Conservation (phyloP, 2,888 invertebrate genomes). For the Omphaloscelis lunosa region DNA sequence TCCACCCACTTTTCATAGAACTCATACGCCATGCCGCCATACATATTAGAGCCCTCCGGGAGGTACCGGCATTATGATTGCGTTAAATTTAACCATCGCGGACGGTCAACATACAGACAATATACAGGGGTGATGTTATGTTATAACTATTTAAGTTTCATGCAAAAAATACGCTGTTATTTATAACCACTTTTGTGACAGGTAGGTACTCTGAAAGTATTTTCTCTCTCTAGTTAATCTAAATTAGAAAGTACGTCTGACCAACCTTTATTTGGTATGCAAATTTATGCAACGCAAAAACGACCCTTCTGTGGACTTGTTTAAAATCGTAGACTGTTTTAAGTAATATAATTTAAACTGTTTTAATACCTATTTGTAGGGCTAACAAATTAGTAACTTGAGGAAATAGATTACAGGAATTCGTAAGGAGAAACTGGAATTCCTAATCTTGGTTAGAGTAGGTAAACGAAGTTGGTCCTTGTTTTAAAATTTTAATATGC, state of each 20-base stretch:
- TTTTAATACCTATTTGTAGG: slow-evolving; percentile 18
- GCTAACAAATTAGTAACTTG: slow-evolving; percentile 2
- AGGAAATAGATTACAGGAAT: neutral
- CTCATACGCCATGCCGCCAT: no score
- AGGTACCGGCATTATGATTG: no score
- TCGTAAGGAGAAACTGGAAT: neutral
- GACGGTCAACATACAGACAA: no score
- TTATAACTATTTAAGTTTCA: neutral
- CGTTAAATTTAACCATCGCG: no score
- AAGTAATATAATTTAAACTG: slow-evolving; percentile 38
- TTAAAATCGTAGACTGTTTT: slow-evolving; percentile 36
- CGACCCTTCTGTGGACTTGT: slow-evolving; percentile 36
- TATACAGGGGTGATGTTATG: neutral
- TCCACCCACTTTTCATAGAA: no score
- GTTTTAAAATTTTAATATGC: neutral
- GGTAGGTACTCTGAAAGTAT: slow-evolving; percentile 22
- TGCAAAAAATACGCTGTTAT: neutral
- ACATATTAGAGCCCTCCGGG: no score
- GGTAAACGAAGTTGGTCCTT: neutral
- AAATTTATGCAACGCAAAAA: slow-evolving; percentile 44
- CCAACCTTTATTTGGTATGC: slow-evolving; percentile 51
- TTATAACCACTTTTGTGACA: slow-evolving; percentile 22
- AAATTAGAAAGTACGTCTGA: slow-evolving; percentile 43
- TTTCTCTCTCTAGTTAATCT: slow-evolving; percentile 33
- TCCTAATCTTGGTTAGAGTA: neutral